Evolutionary conservation across 2,797 vertebrate genomes (phyloP), one percentile per base, ranked within the genome.

Genomic region (Manis pentadactyla): DNA sequence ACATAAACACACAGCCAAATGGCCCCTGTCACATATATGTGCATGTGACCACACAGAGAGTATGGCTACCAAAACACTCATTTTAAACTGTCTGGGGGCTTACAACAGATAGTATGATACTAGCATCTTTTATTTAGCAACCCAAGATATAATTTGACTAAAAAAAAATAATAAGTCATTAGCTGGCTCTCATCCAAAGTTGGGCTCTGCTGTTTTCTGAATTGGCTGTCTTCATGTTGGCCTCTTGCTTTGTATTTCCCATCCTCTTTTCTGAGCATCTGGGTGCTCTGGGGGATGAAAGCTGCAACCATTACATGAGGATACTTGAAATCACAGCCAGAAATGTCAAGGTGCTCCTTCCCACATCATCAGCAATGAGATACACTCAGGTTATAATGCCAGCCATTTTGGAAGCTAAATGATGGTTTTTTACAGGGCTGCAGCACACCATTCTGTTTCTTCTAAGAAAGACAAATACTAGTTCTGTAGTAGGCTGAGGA

Each of bases 281-380:
- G 0, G 71, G 69, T 74, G 92, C 81, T 93, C 84, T 69, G 64
- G 23, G 75, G 83, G 53, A 90, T 91, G 81, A 95, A 89, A 97
- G 87, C 87, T 87, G 21, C 66, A 73, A 74, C 93, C 92, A 23
- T 49, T 59, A 27, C 93, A 87, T 2, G 73, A 93, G 93, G 77
- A 93, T 92, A 59, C 95, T 97, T 93, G 87, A 97, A 97, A 95
- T 96, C 95, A 92, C 93, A 96, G 68, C 66, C 95, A 96, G 89
- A 97, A 97, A 97, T 90, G 96, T 93, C 97, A 97, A 93, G 93
- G 92, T 75, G 90, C 55, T 87, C 83, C 96, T 96, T 96, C 83
- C 91, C 55, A 55, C 79, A 49, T 85, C 71, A 57, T 89, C 63
- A 74, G 83, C 88, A 85, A 89, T 68, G 93, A 87, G 68, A 66